A percentile compares a stretch with the other conserved stretches of the same genome.
Evolutionary conservation across 2,113 vertebrate species (phyloP).

Genomic region (Penelope pileata): DNA sequence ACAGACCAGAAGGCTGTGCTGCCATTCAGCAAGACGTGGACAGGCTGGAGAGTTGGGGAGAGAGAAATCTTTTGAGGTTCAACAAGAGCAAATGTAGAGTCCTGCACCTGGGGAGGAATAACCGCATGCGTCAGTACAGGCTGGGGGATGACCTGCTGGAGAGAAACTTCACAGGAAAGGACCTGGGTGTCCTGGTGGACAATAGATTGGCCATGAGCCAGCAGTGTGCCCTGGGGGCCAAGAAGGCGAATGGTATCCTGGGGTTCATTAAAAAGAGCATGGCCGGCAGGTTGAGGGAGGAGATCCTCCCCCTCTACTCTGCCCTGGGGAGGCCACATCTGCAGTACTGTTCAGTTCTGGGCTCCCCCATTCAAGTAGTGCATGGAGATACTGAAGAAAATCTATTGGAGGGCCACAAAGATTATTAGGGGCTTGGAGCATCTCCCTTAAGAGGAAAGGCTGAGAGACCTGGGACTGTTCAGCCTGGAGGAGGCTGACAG

Average conservation of each 20-base stretch:
- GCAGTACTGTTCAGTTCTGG: neutral
- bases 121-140: neutral
- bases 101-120: neutral
- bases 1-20: too few relatives aligned
- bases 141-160: neutral
- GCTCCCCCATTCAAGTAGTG: neutral
- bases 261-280: neutral
- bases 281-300: neutral
- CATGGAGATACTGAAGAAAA: neutral
- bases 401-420: neutral
- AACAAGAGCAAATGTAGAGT: neutral
- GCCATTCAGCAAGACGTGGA: too few relatives aligned
- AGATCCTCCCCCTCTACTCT: neutral
- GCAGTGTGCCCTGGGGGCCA: neutral
- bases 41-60: too few relatives aligned
- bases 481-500: neutral
- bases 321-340: neutral
- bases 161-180: neutral
- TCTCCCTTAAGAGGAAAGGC: neutral
- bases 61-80: too few relatives aligned
- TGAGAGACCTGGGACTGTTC: neutral
- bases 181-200: neutral
- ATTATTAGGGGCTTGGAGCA: neutral
- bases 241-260: neutral
- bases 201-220: neutral